Conservation (phyloP, 2,113 vertebrate genomes). For the Phalacrocorax carbo region DNA sequence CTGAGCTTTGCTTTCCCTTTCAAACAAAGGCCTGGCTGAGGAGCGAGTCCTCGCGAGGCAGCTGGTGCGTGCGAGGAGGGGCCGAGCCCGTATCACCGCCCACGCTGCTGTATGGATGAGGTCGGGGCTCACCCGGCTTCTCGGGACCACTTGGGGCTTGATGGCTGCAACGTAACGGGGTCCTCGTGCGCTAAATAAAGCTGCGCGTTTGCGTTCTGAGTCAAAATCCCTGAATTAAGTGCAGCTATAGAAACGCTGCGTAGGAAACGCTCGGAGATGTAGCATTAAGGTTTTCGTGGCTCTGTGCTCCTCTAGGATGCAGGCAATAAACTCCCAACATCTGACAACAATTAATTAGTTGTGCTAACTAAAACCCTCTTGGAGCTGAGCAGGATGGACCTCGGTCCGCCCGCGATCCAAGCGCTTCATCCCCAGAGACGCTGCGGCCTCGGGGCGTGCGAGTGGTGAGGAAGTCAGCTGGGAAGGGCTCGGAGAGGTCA, state of each 20-base stretch:
- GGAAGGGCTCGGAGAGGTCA: background rate
- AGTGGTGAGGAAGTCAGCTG: accelerated
- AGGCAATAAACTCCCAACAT: background rate
- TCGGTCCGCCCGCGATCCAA: accelerated
- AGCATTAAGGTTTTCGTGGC: background rate
- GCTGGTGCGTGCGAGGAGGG: background rate
- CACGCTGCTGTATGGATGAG: background rate
- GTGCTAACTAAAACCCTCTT: background rate
- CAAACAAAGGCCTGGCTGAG: background rate
- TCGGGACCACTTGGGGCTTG: accelerated
- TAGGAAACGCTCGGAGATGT: background rate
- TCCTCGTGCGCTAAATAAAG: accelerated
- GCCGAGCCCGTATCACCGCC: background rate
- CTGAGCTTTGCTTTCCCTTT: background rate
- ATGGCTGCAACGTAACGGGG: accelerated
- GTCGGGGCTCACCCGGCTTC: background rate
- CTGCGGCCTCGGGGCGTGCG: accelerated
- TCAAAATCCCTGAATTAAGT: background rate
- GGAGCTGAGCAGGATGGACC: background rate
- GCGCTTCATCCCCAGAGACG: accelerated
- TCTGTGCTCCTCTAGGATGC: background rate
- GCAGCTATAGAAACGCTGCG: background rate
- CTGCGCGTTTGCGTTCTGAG: background rate
- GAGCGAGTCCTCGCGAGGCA: background rate
- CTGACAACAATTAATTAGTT: background rate